These are phyloP conservation scores for Athene cunicularia DNA, from an alignment of 2,113 vertebrate genomes.

Conservation along the genomic window DNA sequence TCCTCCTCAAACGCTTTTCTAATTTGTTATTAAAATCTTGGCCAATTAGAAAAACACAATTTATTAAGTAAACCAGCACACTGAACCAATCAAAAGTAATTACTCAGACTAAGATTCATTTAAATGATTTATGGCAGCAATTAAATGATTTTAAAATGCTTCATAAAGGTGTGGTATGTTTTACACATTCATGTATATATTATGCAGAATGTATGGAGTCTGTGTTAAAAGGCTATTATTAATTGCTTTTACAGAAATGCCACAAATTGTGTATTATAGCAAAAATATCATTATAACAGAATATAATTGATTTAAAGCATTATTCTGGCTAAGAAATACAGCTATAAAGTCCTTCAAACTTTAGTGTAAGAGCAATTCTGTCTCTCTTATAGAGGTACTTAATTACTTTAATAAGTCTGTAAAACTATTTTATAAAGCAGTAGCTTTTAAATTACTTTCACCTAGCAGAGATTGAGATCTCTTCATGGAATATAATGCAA, in stretches of 20 bases:
- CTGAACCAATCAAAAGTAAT: slow-evolving; percentile 54
- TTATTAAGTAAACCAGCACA: slow-evolving; percentile 37
- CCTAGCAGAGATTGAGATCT: slow-evolving; percentile 7
- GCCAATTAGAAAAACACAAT: slow-evolving; percentile 47
- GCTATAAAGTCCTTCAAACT: slow-evolving; percentile 27
- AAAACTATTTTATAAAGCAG: slow-evolving; percentile 48
- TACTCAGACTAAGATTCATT: slow-evolving; percentile 12
- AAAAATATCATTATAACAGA: slow-evolving; percentile 8
- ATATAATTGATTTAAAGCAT: slow-evolving; percentile 59
- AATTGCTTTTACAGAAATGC: slow-evolving; percentile 26
- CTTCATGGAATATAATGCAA: slow-evolving; percentile 34
- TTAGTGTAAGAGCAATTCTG: not conserved
- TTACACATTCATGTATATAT: not conserved
- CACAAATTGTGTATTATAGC: not conserved
- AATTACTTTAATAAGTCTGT: slow-evolving; percentile 58
- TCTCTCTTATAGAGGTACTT: slow-evolving; percentile 4
- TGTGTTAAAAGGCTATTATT: not conserved
- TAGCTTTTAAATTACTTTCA: slow-evolving; percentile 51
- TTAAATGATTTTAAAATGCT: slow-evolving; percentile 6
- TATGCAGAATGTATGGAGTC: not conserved
- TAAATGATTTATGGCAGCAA: slow-evolving; percentile 48
- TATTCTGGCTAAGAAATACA: not conserved
- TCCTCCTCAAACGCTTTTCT: not conserved
- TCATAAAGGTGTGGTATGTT: slow-evolving; percentile 9
- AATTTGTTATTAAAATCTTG: slow-evolving; percentile 48